Conservation (phyloP, 2,113 vertebrate species). For the Colossoma macropomum region DNA sequence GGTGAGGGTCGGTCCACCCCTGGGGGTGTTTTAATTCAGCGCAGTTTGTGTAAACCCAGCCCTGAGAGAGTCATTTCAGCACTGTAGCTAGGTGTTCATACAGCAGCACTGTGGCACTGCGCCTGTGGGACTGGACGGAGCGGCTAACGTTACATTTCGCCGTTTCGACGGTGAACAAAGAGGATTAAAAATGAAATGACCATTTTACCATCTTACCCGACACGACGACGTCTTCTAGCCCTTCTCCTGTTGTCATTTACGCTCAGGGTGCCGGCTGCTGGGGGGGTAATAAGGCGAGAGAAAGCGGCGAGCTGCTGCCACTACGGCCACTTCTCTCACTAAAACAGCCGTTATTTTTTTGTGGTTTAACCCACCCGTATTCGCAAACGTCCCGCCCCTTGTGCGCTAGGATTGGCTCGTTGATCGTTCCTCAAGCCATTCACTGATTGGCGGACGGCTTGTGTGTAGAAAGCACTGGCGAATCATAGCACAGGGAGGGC, state of each 20-base stretch:
- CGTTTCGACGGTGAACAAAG: not conserved
- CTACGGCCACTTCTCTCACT: not conserved
- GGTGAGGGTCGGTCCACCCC: not conserved
- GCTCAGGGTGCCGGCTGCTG: conserved; percentile 38
- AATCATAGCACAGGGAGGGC: not conserved
- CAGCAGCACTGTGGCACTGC: no score
- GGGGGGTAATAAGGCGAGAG: not conserved
- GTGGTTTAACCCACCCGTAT: not conserved
- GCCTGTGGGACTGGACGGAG: no score
- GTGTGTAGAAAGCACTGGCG: not conserved
- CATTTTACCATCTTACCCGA: conserved; percentile 70
- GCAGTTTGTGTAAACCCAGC: not conserved
- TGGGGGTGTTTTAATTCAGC: not conserved
- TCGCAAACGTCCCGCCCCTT: not conserved
- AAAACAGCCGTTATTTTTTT: not conserved
- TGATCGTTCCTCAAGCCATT: not conserved
- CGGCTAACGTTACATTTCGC: not conserved
- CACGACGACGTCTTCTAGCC: conserved; percentile 33
- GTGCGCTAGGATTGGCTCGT: not conserved
- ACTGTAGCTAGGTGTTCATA: no score
- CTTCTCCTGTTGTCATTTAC: conserved; percentile 51
- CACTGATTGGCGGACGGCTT: not conserved
- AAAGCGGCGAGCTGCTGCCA: not conserved
- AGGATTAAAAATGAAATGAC: not conserved
- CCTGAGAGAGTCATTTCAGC: not conserved